Evolutionary conservation across 2,888 invertebrate genomes (phyloP).

Genomic region (Amiota minor): DNA sequence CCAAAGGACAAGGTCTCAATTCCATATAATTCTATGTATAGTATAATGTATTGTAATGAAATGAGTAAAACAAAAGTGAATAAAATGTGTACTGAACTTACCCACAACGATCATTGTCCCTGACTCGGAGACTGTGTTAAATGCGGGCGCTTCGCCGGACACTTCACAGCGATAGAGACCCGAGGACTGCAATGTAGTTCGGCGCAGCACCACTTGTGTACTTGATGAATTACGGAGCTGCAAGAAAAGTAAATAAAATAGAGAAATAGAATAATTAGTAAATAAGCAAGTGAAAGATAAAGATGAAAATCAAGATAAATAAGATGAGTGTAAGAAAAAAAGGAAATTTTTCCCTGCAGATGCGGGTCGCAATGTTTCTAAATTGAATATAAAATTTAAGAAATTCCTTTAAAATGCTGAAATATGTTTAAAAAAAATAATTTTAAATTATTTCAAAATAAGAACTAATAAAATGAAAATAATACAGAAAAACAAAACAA

Average conservation of each 20-base stretch:
- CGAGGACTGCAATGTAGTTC: slow-evolving; percentile 81
- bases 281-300: slow-evolving; percentile 45
- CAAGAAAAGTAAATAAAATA: slow-evolving; percentile 40
- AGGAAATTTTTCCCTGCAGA: neutral
- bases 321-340: neutral
- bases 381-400: too few species aligned
- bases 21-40: neutral
- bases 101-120: slow-evolving; percentile 84
- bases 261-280: slow-evolving; percentile 1
- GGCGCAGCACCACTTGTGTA: slow-evolving; percentile 79
- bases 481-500: too few species aligned
- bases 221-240: slow-evolving; percentile 80
- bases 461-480: too few species aligned
- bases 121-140: slow-evolving; percentile 83
- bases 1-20: neutral
- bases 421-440: too few species aligned
- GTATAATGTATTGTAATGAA: neutral
- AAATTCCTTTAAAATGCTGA: too few species aligned
- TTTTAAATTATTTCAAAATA: too few species aligned
- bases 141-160: slow-evolving; percentile 84
- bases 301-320: slow-evolving; percentile 46
- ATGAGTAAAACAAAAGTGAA: neutral
- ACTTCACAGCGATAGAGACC: slow-evolving; percentile 86
- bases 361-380: too few species aligned
- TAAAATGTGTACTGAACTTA: slow-evolving; percentile 72